These are phyloP conservation scores for Polyommatus iphigenia DNA, from an alignment of 2,888 invertebrate genomes.

Conservation along the genomic window DNA sequence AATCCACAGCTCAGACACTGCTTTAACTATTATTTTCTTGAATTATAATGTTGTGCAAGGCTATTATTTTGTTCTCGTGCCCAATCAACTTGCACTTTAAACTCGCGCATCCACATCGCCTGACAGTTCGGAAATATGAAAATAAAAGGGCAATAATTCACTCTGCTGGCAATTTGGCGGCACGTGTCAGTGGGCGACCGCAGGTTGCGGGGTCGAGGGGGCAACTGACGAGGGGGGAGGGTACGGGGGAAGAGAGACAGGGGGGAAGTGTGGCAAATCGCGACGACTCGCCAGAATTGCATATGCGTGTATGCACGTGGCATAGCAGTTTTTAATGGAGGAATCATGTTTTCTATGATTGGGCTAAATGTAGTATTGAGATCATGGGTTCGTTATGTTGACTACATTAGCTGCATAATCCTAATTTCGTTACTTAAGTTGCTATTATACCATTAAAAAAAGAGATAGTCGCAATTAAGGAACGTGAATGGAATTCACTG, in stretches of 20 bases:
- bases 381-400: neutral
- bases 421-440: neutral
- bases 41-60: no score
- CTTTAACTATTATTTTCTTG: no score
- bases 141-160: constrained; percentile 24
- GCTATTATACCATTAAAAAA: neutral
- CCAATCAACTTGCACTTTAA: neutral
- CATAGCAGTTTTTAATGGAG: constrained; percentile 41
- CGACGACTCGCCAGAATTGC: constrained; percentile 62
- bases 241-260: neutral
- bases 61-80: neutral
- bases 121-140: constrained; percentile 15
- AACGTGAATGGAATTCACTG: no score
- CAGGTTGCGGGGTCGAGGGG: neutral
- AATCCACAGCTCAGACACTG: no score
- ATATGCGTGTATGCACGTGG: constrained; percentile 70
- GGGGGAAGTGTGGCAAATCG: constrained; percentile 68
- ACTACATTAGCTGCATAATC: no score
- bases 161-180: constrained; percentile 22
- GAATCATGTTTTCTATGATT: constrained; percentile 40
- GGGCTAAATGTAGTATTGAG: neutral
- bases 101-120: neutral
- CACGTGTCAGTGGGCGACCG: constrained; percentile 30
- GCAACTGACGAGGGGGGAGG: neutral
- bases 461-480: neutral